Evolutionary conservation across 1,140 invertebrate genomes (phyloP).

Genomic region (Dryas iulia): DNA sequence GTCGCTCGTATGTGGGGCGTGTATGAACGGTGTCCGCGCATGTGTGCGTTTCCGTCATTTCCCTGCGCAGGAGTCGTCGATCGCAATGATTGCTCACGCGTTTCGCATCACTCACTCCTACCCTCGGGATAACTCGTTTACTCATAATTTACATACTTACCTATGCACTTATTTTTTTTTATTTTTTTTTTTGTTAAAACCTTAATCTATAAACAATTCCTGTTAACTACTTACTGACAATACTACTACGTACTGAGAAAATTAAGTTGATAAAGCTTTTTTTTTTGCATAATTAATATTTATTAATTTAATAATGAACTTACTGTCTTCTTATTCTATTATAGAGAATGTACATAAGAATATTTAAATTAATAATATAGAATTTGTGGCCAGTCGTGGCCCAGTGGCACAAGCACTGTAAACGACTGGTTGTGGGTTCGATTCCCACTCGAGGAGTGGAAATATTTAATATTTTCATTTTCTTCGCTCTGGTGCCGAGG

Average conservation of each 20-base stretch:
- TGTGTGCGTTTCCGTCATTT: constrained; percentile 66
- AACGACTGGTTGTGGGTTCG: too few relatives aligned
- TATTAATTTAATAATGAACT: too few relatives aligned
- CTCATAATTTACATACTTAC: constrained; percentile 70
- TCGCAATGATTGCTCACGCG: constrained; percentile 74
- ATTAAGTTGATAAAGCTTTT: background rate
- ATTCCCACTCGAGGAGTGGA: too few relatives aligned
- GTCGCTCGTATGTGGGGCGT: constrained; percentile 16
- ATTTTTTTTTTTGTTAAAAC: constrained; percentile 51
- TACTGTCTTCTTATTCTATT: too few relatives aligned
- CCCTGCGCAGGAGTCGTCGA: constrained; percentile 67
- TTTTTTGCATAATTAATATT: background rate
- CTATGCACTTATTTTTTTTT: constrained; percentile 42
- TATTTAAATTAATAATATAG: too few relatives aligned
- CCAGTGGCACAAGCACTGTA: too few relatives aligned
- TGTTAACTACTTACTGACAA: constrained; percentile 1
- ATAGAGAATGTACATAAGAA: too few relatives aligned
- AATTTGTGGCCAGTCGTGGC: too few relatives aligned
- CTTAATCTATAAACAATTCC: constrained; percentile 34
- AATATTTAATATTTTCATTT: too few relatives aligned
- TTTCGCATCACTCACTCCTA: constrained; percentile 74
- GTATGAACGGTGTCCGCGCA: constrained; percentile 20
- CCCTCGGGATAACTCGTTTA: constrained; percentile 63
- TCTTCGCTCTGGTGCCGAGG: too few relatives aligned
- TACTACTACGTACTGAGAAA: background rate